Percentiles rank a stretch among this genome's conserved stretches.
Conservation (phyloP, 2,797 vertebrate genomes). For the Spondyliosoma cantharus region DNA sequence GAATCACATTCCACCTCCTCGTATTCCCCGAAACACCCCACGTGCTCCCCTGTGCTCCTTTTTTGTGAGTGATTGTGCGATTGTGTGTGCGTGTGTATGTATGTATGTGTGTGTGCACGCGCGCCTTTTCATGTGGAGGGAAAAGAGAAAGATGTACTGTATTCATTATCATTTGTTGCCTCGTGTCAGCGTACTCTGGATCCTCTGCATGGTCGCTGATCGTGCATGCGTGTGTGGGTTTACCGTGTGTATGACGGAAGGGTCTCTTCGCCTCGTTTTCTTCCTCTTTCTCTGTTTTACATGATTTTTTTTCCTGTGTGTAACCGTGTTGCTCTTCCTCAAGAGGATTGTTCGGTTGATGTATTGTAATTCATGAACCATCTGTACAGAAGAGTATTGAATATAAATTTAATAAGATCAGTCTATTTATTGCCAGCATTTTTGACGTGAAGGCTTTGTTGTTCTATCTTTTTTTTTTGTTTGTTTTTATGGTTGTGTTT, state of each 20-base stretch:
- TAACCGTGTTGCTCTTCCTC: conserved; percentile 67
- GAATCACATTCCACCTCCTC: conserved; percentile 81
- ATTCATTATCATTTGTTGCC: conserved; percentile 73
- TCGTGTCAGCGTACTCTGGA: conserved; percentile 68
- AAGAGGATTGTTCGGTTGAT: conserved; percentile 72
- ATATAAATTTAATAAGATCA: conserved; percentile 81
- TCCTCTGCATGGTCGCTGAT: conserved; percentile 71
- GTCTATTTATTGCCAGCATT: conserved; percentile 86
- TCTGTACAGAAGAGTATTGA: conserved; percentile 86
- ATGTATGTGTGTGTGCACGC: conserved; percentile 34
- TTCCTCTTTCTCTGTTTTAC: conserved; percentile 76
- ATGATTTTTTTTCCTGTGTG: conserved; percentile 57
- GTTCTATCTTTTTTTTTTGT: conserved; percentile 50
- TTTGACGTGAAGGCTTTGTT: conserved; percentile 70
- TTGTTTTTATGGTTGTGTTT: conserved; percentile 79
- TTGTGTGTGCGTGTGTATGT: conserved; percentile 40
- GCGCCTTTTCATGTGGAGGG: conserved; percentile 70
- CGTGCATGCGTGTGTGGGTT: conserved; percentile 42
- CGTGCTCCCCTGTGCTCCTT: conserved; percentile 59
- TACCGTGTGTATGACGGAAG: conserved; percentile 50
- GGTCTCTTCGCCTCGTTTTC: conserved; percentile 52
- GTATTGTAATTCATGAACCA: conserved; percentile 82
- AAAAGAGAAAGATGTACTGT: conserved; percentile 82
- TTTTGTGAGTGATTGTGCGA: conserved; percentile 61
- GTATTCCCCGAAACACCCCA: conserved; percentile 46